A percentile compares a stretch with the other conserved stretches of the same genome.
These are phyloP conservation scores for Coccyzus lansbergi DNA, from an alignment of 2,797 vertebrate species.

Conservation along the genomic window DNA sequence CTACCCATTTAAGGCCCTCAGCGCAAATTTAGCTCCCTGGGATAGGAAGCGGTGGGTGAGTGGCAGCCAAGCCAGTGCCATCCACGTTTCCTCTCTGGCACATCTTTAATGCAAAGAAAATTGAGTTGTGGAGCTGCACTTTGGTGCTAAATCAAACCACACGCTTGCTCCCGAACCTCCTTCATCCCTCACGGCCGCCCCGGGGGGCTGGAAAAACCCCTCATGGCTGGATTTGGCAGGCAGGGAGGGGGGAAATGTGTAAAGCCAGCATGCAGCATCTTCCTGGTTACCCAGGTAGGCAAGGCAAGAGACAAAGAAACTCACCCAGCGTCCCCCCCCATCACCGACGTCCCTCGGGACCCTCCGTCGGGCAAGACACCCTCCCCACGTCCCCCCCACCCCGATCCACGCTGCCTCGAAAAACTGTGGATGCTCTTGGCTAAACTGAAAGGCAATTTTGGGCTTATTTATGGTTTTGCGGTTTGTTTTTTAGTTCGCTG, in stretches of 20 bases:
- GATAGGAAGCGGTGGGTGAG: neutral
- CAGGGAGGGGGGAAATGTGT: neutral
- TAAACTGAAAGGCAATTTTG: slow-evolving; percentile 18
- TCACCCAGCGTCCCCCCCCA: neutral
- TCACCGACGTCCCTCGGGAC: neutral
- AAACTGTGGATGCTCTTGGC: neutral
- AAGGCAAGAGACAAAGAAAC: neutral
- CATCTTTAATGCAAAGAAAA: neutral
- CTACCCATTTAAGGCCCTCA: neutral
- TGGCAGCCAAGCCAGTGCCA: neutral
- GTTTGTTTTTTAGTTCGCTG: neutral
- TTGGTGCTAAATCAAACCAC: neutral
- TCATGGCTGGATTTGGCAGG: neutral
- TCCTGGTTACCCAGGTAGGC: neutral
- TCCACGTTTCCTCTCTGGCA: neutral
- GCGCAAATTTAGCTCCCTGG: neutral
- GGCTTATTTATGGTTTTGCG: neutral
- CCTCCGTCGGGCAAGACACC: fast-evolving
- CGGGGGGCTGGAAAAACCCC: neutral
- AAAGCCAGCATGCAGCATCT: neutral
- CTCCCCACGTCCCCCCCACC: fast-evolving
- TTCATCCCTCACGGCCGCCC: neutral
- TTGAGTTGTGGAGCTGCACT: no score
- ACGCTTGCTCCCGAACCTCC: neutral
- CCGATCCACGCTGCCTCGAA: neutral